A percentile compares a stretch with the other conserved stretches of the same genome.
Evolutionary conservation across 2,113 vertebrate genomes (phyloP).

Genomic region (Pica pica): DNA sequence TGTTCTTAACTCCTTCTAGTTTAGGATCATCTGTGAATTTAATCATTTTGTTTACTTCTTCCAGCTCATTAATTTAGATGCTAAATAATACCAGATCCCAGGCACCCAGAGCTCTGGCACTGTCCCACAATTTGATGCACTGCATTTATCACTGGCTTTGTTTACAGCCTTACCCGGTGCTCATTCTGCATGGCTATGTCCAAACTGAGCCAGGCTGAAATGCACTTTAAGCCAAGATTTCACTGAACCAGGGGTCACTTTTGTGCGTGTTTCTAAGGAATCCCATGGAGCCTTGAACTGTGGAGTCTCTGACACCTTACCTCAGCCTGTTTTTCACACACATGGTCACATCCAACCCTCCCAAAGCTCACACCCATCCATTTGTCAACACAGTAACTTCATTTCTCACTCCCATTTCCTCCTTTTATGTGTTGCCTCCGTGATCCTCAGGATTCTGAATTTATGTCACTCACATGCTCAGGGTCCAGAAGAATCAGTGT

Average conservation of each 20-base stretch:
- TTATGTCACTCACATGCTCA: slow-evolving; percentile 28
- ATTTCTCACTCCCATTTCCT: background rate
- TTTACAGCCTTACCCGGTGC: background rate
- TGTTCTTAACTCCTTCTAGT: slow-evolving; percentile 30
- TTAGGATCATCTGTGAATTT: slow-evolving; percentile 14
- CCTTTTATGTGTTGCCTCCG: background rate
- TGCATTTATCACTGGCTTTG: slow-evolving; percentile 11
- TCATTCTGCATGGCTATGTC: background rate
- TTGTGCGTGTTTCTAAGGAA: background rate
- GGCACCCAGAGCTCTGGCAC: slow-evolving; percentile 25
- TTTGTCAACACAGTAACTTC: background rate
- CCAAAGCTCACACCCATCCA: background rate
- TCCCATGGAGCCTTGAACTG: background rate
- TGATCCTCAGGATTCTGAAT: background rate
- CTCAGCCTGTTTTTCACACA: background rate
- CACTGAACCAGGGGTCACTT: background rate
- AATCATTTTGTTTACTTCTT: slow-evolving; percentile 49
- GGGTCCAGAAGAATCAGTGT: slow-evolving; percentile 17
- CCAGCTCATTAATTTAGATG: slow-evolving; percentile 37
- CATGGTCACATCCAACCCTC: background rate
- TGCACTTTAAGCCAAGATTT: background rate
- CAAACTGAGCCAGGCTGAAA: background rate
- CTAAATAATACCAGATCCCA: slow-evolving; percentile 9
- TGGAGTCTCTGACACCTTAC: background rate
- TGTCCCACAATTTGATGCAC: background rate